Conservation (phyloP, 1,140 invertebrate species). For the Drosophila neocordata region DNA sequence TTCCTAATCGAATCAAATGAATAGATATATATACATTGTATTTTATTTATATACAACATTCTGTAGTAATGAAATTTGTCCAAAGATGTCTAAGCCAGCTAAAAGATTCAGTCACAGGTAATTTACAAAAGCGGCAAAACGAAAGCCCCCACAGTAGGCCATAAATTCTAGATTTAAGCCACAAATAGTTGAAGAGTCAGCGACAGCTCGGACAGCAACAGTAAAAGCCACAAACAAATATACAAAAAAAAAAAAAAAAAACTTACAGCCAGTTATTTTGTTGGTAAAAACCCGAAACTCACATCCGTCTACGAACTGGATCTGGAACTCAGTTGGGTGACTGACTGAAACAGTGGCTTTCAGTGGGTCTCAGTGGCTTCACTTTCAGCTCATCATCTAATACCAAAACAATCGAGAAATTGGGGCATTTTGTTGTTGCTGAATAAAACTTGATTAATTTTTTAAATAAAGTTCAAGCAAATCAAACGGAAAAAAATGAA, state of each 20-base stretch:
- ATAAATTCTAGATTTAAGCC: conserved; percentile 55
- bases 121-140: conserved; percentile 43
- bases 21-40: conserved; percentile 36
- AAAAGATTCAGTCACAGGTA: conserved; percentile 39
- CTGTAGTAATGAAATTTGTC: conserved; percentile 5
- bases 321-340: conserved; percentile 19
- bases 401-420: conserved; percentile 15
- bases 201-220: conserved; percentile 21
- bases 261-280: conserved; percentile 22
- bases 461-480: background rate
- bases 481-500: background rate
- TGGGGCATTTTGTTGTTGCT: conserved; percentile 3
- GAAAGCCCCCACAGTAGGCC: conserved; percentile 33
- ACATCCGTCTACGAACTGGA: conserved; percentile 52
- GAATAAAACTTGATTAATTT: background rate
- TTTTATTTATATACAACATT: conserved; percentile 11
- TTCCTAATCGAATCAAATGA: conserved; percentile 24
- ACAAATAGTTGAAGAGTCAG: conserved; percentile 20
- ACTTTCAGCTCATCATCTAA: conserved; percentile 33
- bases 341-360: conserved; percentile 18
- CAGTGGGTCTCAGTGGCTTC: too few relatives aligned
- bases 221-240: conserved; percentile 1
- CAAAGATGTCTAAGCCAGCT: conserved; percentile 17
- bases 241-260: background rate
- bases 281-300: conserved; percentile 53